Base-by-base conservation (phyloP, 2,888 invertebrate genomes). In the Euproctis similis region DNA sequence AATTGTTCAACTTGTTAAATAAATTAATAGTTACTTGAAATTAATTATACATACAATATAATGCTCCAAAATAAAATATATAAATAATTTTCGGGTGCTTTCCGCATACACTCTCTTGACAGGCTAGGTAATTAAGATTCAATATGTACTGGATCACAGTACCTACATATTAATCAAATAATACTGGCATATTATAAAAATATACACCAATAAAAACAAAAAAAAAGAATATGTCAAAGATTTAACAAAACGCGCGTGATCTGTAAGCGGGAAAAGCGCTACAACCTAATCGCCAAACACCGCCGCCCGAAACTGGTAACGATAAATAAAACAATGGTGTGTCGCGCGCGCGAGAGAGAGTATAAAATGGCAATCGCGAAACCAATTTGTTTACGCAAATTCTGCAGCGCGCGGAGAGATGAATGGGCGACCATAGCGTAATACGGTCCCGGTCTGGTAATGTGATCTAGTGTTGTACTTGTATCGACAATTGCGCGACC, bases 331-430 rank as follows among this genome's bases (percentile, higher is more conserved):
- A 82, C 82, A 84, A 82, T 81, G 74, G 76, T 76, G 74, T 73
- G 71, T 73, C 78, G 77, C 72, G 67, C 64, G 68, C 78, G 77
- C 71, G 67, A 63, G 68, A 71, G 72, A 68, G 78, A 77, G 81
- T 81, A 81, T 82, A 82, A 84, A 82, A 84, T 84, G 82, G 84
- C 82, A 84, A 84, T 84, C 81, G 81, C 78, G 77, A 80, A 84
- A 84, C 84, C 84, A 84, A 84, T 84, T 84, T 84, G 84, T 84
- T 84, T 84, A 84, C 84, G 84, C 84, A 84, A 84, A 84, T 84
- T 84, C 81, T 82, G 81, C 78, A 81, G 72, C 77, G n/a, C n/a
- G 71, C 67, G 64, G 70, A 68, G 76, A 77, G 82, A 84, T 82
- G 84, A 81, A 84, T 84, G 82, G 82, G 67, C 78, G 63, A 77